phyloP scores from a whole-genome alignment of 2,888 invertebrate genomes.

The Elysia crispata region DNA sequence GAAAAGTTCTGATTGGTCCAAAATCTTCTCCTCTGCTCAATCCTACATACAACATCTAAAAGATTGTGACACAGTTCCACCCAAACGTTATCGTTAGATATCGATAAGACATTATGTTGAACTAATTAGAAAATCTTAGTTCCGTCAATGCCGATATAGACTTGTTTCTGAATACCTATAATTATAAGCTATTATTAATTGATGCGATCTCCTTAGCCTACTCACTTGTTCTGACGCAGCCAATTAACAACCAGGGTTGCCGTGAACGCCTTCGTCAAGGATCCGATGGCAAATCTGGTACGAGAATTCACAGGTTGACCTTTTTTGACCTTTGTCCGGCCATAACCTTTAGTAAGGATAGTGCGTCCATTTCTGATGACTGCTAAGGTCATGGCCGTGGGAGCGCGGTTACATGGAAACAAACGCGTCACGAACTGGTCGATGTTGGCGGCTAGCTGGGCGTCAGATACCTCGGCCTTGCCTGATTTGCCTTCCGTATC shows the following conservation, averaged over 20 bases:
- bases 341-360: slow-evolving; percentile 47
- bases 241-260: slow-evolving; percentile 45
- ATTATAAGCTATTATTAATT: too few species aligned
- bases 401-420: slow-evolving; percentile 31
- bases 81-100: too few species aligned
- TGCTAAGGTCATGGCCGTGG: slow-evolving; percentile 44
- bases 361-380: slow-evolving; percentile 46
- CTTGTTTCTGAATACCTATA: too few species aligned
- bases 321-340: slow-evolving; percentile 44
- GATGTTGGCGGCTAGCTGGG: slow-evolving; percentile 21
- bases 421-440: slow-evolving; percentile 42
- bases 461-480: neutral
- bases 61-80: too few species aligned
- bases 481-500: too few species aligned
- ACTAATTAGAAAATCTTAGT: too few species aligned
- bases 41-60: too few species aligned
- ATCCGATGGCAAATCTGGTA: slow-evolving; percentile 50
- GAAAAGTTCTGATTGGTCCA: too few species aligned
- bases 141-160: too few species aligned
- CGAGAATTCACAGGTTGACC: slow-evolving; percentile 20
- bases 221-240: slow-evolving; percentile 30
- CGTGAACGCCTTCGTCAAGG: slow-evolving; percentile 53
- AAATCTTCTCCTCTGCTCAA: too few species aligned
- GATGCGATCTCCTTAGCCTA: too few species aligned
- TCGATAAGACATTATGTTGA: too few species aligned